Conservation (phyloP, 2,113 vertebrate species). For the Trogon melanurus region DNA sequence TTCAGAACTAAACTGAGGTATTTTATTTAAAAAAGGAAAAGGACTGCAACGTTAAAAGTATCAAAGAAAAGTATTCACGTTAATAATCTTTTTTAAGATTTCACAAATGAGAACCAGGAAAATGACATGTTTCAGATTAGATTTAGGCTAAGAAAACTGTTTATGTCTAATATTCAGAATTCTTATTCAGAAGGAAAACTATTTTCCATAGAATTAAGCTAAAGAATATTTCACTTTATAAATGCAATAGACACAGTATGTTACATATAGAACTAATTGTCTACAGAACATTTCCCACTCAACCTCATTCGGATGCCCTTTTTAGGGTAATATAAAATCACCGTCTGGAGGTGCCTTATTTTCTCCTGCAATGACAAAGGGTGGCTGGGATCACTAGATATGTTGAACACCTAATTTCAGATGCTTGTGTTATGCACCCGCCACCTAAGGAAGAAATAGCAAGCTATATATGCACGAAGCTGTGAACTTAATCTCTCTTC, state of each 20-base stretch:
- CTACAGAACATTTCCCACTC: not conserved
- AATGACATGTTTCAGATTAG: not conserved
- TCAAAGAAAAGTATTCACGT: not conserved
- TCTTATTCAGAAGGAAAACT: not conserved
- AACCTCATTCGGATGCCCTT: accelerated
- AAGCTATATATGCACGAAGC: accelerated
- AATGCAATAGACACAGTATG: not conserved
- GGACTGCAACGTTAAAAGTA: not conserved
- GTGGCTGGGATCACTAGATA: not conserved
- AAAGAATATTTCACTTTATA: not conserved
- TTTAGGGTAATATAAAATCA: not conserved
- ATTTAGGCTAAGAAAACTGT: not conserved
- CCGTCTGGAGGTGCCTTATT: not conserved
- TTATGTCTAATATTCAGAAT: not conserved
- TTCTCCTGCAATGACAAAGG: not conserved
- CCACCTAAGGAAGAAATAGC: not conserved
- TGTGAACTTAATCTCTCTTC: not conserved
- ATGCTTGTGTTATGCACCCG: not conserved
- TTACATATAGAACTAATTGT: not conserved
- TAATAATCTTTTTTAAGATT: not conserved
- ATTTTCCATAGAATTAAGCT: not conserved
- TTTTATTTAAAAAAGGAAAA: not conserved
- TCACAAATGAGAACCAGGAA: not conserved
- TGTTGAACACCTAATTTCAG: not conserved
- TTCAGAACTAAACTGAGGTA: not conserved